Evolutionary conservation across 2,797 vertebrate species (phyloP), one percentile per base, ranked within the genome.

Genomic region (Chromobotia macracanthus): DNA sequence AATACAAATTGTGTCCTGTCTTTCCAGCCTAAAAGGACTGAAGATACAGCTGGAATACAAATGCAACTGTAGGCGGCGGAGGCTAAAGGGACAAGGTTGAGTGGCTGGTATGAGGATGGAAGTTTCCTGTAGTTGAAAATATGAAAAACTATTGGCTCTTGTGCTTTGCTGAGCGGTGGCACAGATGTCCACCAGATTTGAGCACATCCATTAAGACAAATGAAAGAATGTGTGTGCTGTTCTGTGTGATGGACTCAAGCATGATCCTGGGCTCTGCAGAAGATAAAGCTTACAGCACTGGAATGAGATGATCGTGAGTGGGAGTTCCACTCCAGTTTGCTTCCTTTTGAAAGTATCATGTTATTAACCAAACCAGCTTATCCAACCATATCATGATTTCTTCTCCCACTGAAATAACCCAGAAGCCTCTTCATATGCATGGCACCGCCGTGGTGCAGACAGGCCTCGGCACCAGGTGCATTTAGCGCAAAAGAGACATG

Each of bases 1-100:
- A 83, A 86, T 86, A 86, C 80, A 85, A 82, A 86, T 82, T 8
- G 56, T 68, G 85, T 69, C 82, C 80, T 72, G 44, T 68, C 58
- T 67, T 77, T 71, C 63, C 38, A 80, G 82, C 72, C 55, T 67
- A 69, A 84, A 72, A 66, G 69, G 56, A 82, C 51, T 15, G 15
- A 63, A n/a, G 61, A 41, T 69, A 68, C 10, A 41, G 67, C 71
- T 69, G 4, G 84, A 86, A 85, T 86, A 85, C 72, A 81, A 85
- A 86, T 86, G 77, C 16, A 68, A 53, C 41, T 70, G 56, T n/a
- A 68, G 77, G 70, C 60, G 35, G 16, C 6, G 23, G 31, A 41
- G 21, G 48, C 67, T 13, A 55, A 35, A 44, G 51, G 75, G 38
- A 72, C 82, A 82, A 61, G 61, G 58, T 65, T 67, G 80, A 80